A percentile compares a stretch with the other conserved stretches of the same genome.
Conservation (phyloP, 2,888 invertebrate genomes). For the Celastrina argiolus region DNA sequence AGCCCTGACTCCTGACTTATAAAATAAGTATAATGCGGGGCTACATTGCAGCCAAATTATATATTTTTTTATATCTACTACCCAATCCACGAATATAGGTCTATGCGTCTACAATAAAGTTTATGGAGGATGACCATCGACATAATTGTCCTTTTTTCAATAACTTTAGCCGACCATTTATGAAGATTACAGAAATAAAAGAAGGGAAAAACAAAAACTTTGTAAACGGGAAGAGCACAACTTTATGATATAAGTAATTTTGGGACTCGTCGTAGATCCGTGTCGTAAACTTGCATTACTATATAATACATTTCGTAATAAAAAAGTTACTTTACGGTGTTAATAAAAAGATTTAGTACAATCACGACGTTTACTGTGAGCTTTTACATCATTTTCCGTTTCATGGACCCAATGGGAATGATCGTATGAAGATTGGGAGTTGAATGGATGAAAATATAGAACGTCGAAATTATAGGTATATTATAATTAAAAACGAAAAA, state of each 20-base stretch:
- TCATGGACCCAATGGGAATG: neutral
- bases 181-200: neutral
- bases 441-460: no score
- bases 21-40: no score
- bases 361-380: neutral
- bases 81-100: no score
- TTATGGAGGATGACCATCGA: neutral
- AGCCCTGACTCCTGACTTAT: no score
- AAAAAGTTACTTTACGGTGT: constrained; percentile 12
- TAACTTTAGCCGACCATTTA: neutral
- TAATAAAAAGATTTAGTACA: constrained; percentile 18
- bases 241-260: neutral
- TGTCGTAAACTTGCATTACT: neutral
- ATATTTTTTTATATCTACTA: no score
- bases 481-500: no score
- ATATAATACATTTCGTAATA: neutral
- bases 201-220: neutral
- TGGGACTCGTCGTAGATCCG: constrained; percentile 1
- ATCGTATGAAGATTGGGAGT: neutral
- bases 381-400: neutral
- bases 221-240: neutral
- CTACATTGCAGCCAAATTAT: no score
- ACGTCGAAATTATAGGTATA: no score
- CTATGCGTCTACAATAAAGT: no score
- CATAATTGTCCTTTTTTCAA: neutral